Evolutionary conservation across 2,113 vertebrate species (phyloP).

Genomic region (Poeciliopsis turrubarensis): DNA sequence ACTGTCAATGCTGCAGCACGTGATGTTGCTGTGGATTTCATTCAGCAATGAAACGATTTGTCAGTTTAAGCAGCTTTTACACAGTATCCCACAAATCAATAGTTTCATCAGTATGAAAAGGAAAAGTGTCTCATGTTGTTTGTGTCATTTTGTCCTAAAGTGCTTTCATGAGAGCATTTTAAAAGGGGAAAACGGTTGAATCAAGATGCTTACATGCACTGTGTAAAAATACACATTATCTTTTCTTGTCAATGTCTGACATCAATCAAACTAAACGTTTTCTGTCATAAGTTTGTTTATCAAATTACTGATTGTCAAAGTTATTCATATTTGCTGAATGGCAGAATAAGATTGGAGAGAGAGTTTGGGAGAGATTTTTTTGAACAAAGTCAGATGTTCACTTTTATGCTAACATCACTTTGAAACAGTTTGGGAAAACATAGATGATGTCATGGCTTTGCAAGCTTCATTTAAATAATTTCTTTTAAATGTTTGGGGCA

Average conservation of each 20-base stretch:
- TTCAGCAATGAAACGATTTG: constrained; percentile 4
- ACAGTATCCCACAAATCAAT: not conserved
- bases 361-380: not conserved
- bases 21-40: constrained; percentile 9
- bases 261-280: not conserved
- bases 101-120: not conserved
- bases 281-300: not conserved
- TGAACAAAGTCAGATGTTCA: not conserved
- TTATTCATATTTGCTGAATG: not conserved
- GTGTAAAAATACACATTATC: too few species aligned
- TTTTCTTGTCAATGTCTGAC: not conserved
- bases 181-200: not conserved
- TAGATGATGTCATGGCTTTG: too few species aligned
- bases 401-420: not conserved
- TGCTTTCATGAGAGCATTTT: not conserved
- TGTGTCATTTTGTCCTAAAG: not conserved
- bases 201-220: not conserved
- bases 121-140: not conserved
- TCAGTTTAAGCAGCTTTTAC: not conserved
- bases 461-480: too few species aligned
- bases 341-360: not conserved
- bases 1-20: constrained; percentile 45
- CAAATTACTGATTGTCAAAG: not conserved
- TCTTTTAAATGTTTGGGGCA: too few species aligned
- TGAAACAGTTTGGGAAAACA: too few species aligned